Base-by-base conservation (phyloP, 2,113 vertebrate species). In the Centropus unirufus region DNA sequence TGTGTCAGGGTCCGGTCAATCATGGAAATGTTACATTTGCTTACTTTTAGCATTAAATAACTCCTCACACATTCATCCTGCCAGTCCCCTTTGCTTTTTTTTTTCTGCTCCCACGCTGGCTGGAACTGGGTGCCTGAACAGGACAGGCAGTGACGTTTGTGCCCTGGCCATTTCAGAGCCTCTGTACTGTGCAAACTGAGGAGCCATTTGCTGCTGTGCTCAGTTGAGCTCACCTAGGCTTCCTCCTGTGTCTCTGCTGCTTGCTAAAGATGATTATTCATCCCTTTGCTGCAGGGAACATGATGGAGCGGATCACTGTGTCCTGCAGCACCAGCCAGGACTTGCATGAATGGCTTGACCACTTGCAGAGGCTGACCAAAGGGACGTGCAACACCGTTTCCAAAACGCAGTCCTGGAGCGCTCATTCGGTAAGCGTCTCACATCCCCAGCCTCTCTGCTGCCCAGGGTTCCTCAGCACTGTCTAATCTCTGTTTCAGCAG, bases 301-400 rank as follows among this genome's bases (percentile, higher is more conserved):
- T 97, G 95, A 96, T 96, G 3, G 99, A 99, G n/a, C 98, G 98
- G 39, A 91, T 98, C 63, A 98, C 98, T 4, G 98, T 99, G 61
- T 98, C 98, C 94, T 99, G 99, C 96, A 97, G 83, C 95, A 98
- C 91, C 96, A 97, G 96, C 73, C 98, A 99, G 86, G 99, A 99
- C 83, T 96, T 99, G 87, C 98, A 99, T 2, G 99, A 99, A 30
- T 99, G 99, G 99, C 96, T 99, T 8, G 99, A 99, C 34, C 98
- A 99, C 75, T 98, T 99, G 83, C 98, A 98, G 74, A 98, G 98
- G 55, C 97, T 98, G 36, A 98, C 97, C 95, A 99, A 99, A 98
- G 99, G 98, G 51, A 98, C 98, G 1, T 98, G 98, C 57, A 95
- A 98, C 85, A 98, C 98, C 2, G 82, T 98, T 21, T 96, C 97